A percentile compares a stretch with the other conserved stretches of the same genome.
Evolutionary conservation across 2,113 vertebrate species (phyloP).

Genomic region (Herpailurus yagouaroundi): DNA sequence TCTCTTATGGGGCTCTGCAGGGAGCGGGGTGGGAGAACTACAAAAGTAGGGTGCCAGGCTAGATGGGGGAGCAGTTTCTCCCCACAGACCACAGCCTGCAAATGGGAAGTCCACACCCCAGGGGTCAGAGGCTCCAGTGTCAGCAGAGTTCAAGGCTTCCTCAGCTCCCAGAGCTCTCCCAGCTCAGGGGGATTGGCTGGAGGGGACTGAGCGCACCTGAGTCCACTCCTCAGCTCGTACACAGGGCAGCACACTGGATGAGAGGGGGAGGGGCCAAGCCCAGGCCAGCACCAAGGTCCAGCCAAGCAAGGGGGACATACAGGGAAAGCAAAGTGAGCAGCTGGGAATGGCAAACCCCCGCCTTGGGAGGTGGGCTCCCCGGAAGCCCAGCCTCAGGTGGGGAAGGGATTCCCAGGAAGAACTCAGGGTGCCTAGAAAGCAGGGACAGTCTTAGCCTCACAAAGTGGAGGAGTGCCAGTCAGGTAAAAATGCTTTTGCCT

Average conservation of each 20-base stretch:
- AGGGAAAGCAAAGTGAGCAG: neutral
- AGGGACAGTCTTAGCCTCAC: neutral
- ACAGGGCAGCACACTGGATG: neutral
- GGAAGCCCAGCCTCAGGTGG: neutral
- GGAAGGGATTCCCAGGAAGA: neutral
- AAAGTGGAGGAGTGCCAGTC: neutral
- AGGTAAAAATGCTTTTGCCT: neutral
- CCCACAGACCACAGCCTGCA: neutral
- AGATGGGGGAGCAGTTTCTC: neutral
- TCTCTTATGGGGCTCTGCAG: neutral
- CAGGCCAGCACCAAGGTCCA: neutral
- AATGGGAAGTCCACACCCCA: neutral
- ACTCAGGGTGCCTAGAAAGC: neutral
- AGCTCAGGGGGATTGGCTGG: fast-evolving
- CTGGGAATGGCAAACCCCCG: neutral
- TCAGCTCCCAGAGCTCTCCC: neutral
- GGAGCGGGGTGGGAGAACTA: neutral
- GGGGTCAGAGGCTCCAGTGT: neutral
- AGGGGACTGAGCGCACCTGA: neutral
- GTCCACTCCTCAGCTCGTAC: neutral
- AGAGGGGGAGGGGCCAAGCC: neutral
- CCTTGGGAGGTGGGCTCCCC: neutral
- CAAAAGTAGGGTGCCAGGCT: neutral
- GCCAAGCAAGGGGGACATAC: no score
- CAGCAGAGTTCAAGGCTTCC: neutral